Evolutionary conservation across 92 coral and sea anemone species (phyloP).

Genomic region (Epizoanthus illoricatus): DNA sequence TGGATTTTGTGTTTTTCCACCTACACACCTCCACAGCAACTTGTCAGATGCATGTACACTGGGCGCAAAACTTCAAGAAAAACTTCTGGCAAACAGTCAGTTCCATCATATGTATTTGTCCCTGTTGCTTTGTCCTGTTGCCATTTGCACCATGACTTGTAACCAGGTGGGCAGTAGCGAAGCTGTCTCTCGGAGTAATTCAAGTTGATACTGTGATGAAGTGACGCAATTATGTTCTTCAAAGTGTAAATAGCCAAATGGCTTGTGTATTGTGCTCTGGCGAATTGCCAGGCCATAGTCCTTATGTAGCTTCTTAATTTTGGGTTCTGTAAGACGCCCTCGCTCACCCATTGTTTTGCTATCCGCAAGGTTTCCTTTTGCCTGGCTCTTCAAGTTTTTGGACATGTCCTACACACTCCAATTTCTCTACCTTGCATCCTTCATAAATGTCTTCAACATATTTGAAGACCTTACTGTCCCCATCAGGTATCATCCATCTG

Average conservation of each 20-base stretch:
- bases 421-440: slow-evolving; percentile 31
- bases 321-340: slow-evolving; percentile 43
- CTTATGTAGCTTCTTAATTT: slow-evolving; percentile 42
- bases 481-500: slow-evolving; percentile 54
- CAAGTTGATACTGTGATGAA: slow-evolving; percentile 46
- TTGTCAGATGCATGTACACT: slow-evolving; percentile 33
- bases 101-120: slow-evolving; percentile 28
- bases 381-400: slow-evolving; percentile 44
- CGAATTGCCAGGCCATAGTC: slow-evolving; percentile 54
- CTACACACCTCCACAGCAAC: slow-evolving; percentile 35
- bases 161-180: slow-evolving; percentile 45
- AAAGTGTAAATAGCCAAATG: slow-evolving; percentile 45
- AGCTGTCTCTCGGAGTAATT: slow-evolving; percentile 38
- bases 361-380: slow-evolving; percentile 47
- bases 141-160: slow-evolving; percentile 48
- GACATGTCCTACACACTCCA: slow-evolving; percentile 58
- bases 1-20: slow-evolving; percentile 48
- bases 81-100: slow-evolving; percentile 45
- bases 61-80: slow-evolving; percentile 41
- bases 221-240: slow-evolving; percentile 47
- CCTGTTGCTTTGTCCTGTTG: slow-evolving; percentile 43
- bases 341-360: slow-evolving; percentile 52
- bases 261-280: slow-evolving; percentile 33
- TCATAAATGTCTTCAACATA: slow-evolving; percentile 42
- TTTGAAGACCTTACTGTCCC: slow-evolving; percentile 50